Evolutionary conservation across 2,113 vertebrate genomes (phyloP), one percentile per base, ranked within the genome.

Genomic region (Bagarius yarrelli): DNA sequence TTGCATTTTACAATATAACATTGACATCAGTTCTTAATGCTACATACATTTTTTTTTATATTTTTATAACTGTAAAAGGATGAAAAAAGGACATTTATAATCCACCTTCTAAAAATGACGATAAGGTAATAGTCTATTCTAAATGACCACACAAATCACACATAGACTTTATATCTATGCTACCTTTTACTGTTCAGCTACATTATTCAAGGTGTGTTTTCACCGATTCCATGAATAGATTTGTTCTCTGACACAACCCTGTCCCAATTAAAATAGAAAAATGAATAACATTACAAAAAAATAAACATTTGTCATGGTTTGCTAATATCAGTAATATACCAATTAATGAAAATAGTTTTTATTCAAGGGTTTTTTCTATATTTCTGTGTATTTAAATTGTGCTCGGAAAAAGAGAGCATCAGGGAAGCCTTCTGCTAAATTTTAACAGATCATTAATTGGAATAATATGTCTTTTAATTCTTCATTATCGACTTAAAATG

Each of bases 391-490:
- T 74, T 0, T 56, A 23, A 36, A 57, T 32, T 64, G 18, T n/a
- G 5, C 12, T 21, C 21, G 1, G n/a, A n/a, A n/a, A n/a, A n/a
- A n/a, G n/a, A n/a, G n/a, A n/a, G n/a, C n/a, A n/a, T n/a, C n/a
- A n/a, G n/a, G n/a, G n/a, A n/a, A n/a, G n/a, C n/a, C n/a, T 85
- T 79, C 66, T 60, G 81, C 27, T 78, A 78, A 27, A 80, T 36
- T 72, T 47, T 89, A 87, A 77, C 87, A 91, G 87, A 81, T 88
- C 88, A 92, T 91, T 89, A 83, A 86, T 44, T 63, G 78, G 85
- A 80, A 84, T 91, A 83, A 82, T 13, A 0, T 55, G n/a, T 75
- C 52, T 86, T 79, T 83, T 91, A 90, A 89, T 89, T 93, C 84
- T 88, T 88, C 76, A 61, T 88, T 93, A 88, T 90, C 86, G 90